Evolutionary conservation across 2,888 invertebrate species (phyloP), one percentile per base, ranked within the genome.

Genomic region (Masnerella sp.): DNA sequence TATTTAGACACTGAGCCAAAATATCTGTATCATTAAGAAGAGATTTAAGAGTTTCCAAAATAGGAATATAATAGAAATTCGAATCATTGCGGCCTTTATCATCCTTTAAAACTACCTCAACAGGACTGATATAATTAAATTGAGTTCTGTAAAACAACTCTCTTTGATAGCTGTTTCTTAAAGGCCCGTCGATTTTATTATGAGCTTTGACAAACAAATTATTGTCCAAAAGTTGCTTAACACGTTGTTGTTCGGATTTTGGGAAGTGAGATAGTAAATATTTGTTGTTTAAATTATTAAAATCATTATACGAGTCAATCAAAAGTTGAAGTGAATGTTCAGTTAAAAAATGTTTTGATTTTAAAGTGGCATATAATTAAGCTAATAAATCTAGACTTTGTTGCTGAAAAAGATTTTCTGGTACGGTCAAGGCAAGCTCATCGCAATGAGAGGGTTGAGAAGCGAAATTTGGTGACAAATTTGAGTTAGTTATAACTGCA

Each of bases 201-300:
- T 58, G 58, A 11, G 30, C 34, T 45, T 58, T 32, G 15, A 9
- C n/a, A 40, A 54, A 54, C 11, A 54, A 54, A 17, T 54, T 54
- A 17, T 54, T 14, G 15, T 25, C 17, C 17, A 54, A 38, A 28
- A 54, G 9, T 11, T 40, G 2, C 28, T 54, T 14, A 11, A 54
- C 15, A 17, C 36, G 9, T 3, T 2, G 14, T 52, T n/a, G 20
- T 25, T 54, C 40, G 5, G 25, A 25, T 7, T 54, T 28, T 8
- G 22, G 2, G 11, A 54, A 12, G 38, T 40, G 14, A 5, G 40
- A 40, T 20, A 54, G 28, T 12, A 54, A 28, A 40, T 40, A 54
- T 17, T 54, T 11, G 9, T 38, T 54, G 28, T 54, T 54, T 40
- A 54, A 28, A 28, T 14, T 2, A 28, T 54, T 54, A n/a, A 54